Percentiles rank a stretch among this genome's conserved stretches.
Conservation (phyloP, 2,113 vertebrate species). For the Pseudorectes ferrugineus region DNA sequence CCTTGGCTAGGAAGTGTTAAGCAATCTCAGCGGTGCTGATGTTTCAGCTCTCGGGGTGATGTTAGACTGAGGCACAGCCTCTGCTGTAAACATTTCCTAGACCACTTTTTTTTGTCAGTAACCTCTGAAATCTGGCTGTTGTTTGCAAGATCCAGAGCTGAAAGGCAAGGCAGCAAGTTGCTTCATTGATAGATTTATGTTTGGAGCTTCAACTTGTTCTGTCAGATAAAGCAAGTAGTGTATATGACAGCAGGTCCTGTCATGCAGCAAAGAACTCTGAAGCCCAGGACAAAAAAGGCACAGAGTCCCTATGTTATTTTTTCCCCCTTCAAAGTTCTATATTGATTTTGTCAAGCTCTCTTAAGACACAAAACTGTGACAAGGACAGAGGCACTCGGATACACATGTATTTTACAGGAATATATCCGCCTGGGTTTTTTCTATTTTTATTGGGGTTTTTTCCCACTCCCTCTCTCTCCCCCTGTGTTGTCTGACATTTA, state of each 20-base stretch:
- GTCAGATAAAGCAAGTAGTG: background rate
- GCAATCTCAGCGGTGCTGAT: background rate
- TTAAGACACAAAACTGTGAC: background rate
- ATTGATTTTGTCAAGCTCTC: background rate
- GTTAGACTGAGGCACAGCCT: background rate
- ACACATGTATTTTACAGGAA: background rate
- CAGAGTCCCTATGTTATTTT: background rate
- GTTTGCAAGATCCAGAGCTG: background rate
- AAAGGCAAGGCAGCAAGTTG: background rate
- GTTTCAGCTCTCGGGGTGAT: background rate
- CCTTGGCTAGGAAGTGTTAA: background rate
- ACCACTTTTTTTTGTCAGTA: background rate
- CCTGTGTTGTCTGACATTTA: background rate
- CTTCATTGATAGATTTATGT: background rate
- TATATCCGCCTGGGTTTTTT: background rate
- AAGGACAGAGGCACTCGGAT: background rate
- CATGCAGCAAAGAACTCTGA: background rate
- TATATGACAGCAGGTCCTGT: background rate
- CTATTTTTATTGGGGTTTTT: rapidly evolving
- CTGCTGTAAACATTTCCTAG: background rate
- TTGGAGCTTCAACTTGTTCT: background rate
- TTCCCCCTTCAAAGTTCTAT: background rate
- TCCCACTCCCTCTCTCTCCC: rapidly evolving
- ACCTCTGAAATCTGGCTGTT: background rate
- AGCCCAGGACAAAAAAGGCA: background rate